These are phyloP conservation scores for Chanos chanos DNA, from an alignment of 2,797 vertebrate genomes.

Conservation along the genomic window DNA sequence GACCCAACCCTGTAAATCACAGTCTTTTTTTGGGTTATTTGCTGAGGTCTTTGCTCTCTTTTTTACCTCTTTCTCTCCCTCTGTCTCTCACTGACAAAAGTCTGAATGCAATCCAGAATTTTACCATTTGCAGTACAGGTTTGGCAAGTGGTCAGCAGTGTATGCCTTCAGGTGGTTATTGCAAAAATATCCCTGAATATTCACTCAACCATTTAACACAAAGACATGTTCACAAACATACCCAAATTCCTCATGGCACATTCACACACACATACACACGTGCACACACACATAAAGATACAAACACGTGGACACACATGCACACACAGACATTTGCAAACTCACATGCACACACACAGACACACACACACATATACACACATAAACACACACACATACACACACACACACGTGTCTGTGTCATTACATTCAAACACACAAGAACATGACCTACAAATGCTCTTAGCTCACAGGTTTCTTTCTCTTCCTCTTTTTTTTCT, in stretches of 20 bases:
- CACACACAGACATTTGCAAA: slow-evolving; percentile 29
- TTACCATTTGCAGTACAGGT: slow-evolving; percentile 29
- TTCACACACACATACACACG: not conserved
- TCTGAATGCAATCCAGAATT: slow-evolving; percentile 67
- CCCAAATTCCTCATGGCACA: too few relatives aligned
- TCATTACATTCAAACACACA: slow-evolving; percentile 21
- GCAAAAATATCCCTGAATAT: slow-evolving; percentile 60
- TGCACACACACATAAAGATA: slow-evolving; percentile 22
- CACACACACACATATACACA: slow-evolving; percentile 5
- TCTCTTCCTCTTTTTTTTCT: slow-evolving; percentile 61
- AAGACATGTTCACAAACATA: too few relatives aligned
- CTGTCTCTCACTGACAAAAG: slow-evolving; percentile 40
- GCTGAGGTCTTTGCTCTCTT: not conserved
- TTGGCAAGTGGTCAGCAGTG: slow-evolving; percentile 64
- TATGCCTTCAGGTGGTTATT: slow-evolving; percentile 70
- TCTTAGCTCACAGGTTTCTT: slow-evolving; percentile 62
- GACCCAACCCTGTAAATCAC: slow-evolving; percentile 9
- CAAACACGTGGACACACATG: too few relatives aligned
- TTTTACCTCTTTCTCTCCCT: slow-evolving; percentile 18
- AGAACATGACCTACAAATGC: slow-evolving; percentile 46
- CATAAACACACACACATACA: slow-evolving; percentile 4
- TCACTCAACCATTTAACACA: too few relatives aligned
- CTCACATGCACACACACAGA: slow-evolving; percentile 13
- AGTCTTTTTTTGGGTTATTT: not conserved
- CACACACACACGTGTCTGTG: slow-evolving; percentile 11